Conservation (phyloP, 2,888 invertebrate genomes). For the Dascillus cervinus region DNA sequence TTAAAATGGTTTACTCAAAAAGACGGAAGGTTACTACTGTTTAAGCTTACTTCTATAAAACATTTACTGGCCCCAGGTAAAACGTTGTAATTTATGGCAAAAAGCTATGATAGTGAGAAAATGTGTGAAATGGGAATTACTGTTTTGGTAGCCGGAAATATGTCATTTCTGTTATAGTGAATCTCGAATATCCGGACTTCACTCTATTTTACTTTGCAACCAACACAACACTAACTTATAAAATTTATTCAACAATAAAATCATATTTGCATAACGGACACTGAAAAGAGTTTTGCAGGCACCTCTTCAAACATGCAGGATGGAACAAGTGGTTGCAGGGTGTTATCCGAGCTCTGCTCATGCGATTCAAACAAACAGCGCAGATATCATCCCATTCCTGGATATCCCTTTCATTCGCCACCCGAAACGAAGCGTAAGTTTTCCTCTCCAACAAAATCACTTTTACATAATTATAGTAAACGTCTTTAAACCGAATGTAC, state of each 20-base stretch:
- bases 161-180: too few species aligned
- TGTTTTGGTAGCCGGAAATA: too few species aligned
- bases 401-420: slow-evolving; percentile 60
- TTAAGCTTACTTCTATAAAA: too few species aligned
- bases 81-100: too few species aligned
- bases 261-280: slow-evolving; percentile 66
- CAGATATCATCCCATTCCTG: slow-evolving; percentile 66
- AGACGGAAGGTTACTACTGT: too few species aligned
- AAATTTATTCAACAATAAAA: slow-evolving; percentile 20
- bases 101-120: too few species aligned
- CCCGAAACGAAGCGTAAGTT: slow-evolving; percentile 34
- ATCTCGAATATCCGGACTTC: too few species aligned
- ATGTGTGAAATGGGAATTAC: too few species aligned
- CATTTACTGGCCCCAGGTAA: too few species aligned
- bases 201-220: too few species aligned
- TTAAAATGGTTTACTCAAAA: too few species aligned
- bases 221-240: too few species aligned
- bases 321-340: slow-evolving; percentile 76
- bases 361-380: slow-evolving; percentile 64
- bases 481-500: slow-evolving; percentile 35
- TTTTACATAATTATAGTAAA: slow-evolving; percentile 33
- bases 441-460: slow-evolving; percentile 29
- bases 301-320: slow-evolving; percentile 64
- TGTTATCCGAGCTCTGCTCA: slow-evolving; percentile 65
- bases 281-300: slow-evolving; percentile 58